Conservation (phyloP, 2,797 vertebrate species). For the Momotus momota region DNA sequence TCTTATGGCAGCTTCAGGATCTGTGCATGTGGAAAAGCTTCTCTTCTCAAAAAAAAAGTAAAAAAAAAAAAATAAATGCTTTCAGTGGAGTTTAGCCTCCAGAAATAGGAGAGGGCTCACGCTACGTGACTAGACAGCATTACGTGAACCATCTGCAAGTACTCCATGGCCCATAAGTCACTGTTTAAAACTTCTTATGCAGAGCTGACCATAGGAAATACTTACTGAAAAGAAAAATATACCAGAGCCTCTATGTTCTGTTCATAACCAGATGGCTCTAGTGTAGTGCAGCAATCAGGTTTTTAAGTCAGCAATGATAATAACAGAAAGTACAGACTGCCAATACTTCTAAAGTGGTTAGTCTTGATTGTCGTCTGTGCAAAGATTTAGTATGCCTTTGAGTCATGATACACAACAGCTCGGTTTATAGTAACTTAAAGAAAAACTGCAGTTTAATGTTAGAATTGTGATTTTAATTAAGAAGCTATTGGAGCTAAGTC, state of each 20-base stretch:
- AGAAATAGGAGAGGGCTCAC: neutral
- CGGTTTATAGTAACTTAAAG: neutral
- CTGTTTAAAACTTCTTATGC: neutral
- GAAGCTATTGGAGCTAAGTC: neutral
- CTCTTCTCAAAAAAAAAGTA: neutral
- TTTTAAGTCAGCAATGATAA: neutral
- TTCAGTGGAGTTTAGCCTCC: constrained; percentile 13
- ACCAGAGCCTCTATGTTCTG: neutral
- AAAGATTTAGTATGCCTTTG: neutral
- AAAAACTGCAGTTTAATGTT: neutral
- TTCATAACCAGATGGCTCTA: neutral
- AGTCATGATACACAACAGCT: neutral
- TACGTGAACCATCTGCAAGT: neutral
- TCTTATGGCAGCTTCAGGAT: neutral
- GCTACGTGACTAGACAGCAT: neutral
- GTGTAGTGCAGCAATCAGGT: neutral
- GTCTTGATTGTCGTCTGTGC: neutral
- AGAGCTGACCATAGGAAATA: constrained; percentile 33
- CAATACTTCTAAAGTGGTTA: neutral
- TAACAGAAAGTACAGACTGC: neutral
- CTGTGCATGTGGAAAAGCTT: neutral
- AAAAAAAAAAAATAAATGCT: neutral
- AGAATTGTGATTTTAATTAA: neutral
- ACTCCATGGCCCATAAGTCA: neutral
- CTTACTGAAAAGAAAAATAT: constrained; percentile 20